Conservation (phyloP, 2,797 vertebrate species). For the Psittacula echo region DNA sequence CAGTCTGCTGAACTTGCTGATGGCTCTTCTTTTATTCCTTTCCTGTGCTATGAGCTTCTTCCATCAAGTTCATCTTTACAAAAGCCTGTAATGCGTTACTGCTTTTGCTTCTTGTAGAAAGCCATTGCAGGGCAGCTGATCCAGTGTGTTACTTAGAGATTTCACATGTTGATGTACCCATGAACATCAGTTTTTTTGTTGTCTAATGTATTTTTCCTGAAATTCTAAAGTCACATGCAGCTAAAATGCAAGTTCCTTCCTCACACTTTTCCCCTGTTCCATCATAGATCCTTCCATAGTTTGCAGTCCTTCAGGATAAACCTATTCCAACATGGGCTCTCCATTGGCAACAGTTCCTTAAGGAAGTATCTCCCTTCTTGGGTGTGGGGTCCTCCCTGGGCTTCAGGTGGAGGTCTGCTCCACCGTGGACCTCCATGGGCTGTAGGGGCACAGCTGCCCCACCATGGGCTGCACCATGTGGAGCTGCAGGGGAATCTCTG, state of each 20-base stretch:
- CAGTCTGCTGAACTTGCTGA: neutral
- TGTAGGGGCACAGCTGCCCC: neutral
- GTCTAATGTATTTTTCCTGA: neutral
- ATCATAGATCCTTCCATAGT: neutral
- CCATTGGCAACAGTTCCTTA: neutral
- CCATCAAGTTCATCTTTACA: neutral
- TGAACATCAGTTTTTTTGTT: neutral
- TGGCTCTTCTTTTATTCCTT: neutral
- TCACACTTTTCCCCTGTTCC: neutral
- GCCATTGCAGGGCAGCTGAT: neutral
- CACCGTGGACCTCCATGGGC: neutral
- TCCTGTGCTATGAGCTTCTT: neutral
- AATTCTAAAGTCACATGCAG: neutral
- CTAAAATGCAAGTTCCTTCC: neutral
- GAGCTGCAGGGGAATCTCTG: neutral
- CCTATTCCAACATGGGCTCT: neutral
- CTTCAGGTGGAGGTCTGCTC: neutral
- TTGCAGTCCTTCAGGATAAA: neutral
- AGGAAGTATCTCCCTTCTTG: neutral
- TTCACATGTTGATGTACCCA: neutral
- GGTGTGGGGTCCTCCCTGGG: accelerated
- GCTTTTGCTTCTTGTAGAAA: neutral
- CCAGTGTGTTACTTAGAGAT: neutral
- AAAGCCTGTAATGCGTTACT: neutral
- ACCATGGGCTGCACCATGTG: neutral